Evolutionary conservation across 2,888 invertebrate species (phyloP).

Genomic region (Archips crataeganus): DNA sequence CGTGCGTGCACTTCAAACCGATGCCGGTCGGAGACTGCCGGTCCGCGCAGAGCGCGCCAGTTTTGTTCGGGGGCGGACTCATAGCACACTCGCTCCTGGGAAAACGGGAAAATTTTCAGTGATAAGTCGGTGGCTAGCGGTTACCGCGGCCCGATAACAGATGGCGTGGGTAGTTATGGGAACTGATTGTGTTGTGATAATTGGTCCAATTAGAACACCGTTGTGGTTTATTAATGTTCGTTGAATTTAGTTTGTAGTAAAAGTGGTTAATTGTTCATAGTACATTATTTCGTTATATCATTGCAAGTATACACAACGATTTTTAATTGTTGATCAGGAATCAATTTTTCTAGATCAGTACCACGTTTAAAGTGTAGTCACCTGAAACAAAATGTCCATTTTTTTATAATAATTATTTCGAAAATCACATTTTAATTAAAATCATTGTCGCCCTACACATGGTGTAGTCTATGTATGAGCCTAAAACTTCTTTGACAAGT

Average conservation of each 20-base stretch:
- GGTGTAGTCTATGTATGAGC: too few species aligned
- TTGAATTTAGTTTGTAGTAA: not conserved
- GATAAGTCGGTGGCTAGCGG: conserved; percentile 52
- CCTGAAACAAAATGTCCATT: too few species aligned
- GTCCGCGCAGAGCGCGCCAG: conserved; percentile 56
- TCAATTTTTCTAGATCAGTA: too few species aligned
- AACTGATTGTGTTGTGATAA: conserved; percentile 11
- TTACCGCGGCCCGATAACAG: conserved; percentile 24
- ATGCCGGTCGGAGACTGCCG: conserved; percentile 70
- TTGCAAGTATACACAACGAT: too few species aligned
- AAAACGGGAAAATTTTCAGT: conserved; percentile 81
- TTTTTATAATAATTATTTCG: too few species aligned
- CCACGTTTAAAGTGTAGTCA: too few species aligned
- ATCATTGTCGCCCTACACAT: too few species aligned
- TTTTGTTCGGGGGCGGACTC: conserved; percentile 81
- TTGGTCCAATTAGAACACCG: not conserved
- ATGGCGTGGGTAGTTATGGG: conserved; percentile 46
- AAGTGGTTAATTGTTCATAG: not conserved
- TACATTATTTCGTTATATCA: too few species aligned
- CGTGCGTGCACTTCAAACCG: conserved; percentile 67
- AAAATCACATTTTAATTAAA: too few species aligned
- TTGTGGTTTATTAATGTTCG: not conserved
- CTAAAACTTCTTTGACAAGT: too few species aligned
- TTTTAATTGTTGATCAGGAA: too few species aligned
- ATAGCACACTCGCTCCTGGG: conserved; percentile 82